Evolutionary conservation across 2,888 invertebrate species (phyloP).

Genomic region (Poecilobothrus nobilitatus): DNA sequence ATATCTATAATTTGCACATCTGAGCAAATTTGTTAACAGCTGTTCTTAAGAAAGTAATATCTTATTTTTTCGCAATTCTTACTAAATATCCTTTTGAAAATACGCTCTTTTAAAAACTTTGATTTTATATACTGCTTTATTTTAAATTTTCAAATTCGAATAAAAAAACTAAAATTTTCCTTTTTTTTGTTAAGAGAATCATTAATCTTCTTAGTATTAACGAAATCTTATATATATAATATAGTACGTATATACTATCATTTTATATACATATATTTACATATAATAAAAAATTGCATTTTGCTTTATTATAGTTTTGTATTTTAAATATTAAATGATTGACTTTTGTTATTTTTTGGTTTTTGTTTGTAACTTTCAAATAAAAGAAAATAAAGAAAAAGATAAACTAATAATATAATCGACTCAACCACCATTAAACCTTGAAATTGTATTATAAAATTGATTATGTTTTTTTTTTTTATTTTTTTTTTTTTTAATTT

Average conservation of each 20-base stretch:
- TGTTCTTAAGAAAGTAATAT: no score
- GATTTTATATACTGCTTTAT: no score
- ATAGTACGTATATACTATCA: not conserved
- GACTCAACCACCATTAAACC: conserved; percentile 6
- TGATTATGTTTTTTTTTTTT: not conserved
- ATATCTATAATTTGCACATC: no score
- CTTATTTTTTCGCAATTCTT: no score
- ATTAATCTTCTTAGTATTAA: not conserved
- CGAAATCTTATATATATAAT: not conserved
- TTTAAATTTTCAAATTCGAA: no score
- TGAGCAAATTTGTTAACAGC: no score
- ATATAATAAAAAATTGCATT: no score
- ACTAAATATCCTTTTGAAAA: no score
- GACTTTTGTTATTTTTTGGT: no score
- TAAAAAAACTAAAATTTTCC: no score
- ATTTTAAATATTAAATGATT: not conserved
- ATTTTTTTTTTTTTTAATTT: not conserved
- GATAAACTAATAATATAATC: not conserved
- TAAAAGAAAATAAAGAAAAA: not conserved
- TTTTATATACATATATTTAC: not conserved
- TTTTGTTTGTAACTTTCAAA: not conserved
- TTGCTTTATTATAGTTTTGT: not conserved
- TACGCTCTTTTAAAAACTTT: no score
- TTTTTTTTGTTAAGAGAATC: not conserved
- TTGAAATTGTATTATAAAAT: conserved; percentile 4